Percentiles rank a stretch among this genome's conserved stretches.
phyloP scores from a whole-genome alignment of 2,888 invertebrate genomes.

The Dysmachus trigonus region DNA sequence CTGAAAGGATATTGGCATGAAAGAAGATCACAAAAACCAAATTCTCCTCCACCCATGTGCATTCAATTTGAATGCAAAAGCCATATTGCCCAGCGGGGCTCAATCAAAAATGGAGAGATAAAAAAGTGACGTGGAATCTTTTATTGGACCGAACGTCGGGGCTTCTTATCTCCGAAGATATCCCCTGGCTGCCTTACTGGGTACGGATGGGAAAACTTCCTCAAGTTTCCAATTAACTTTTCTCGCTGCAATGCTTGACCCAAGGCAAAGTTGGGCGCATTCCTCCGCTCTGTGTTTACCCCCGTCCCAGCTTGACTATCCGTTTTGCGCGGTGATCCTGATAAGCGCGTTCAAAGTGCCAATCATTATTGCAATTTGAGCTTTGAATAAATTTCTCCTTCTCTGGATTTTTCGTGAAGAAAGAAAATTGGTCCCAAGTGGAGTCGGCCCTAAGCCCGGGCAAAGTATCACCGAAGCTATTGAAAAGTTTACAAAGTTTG shows the following conservation, averaged over 20 bases:
- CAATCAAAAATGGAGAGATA: background rate
- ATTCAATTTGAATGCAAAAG: background rate
- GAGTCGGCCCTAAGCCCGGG: background rate
- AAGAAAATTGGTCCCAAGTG: background rate
- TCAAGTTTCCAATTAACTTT: conserved; percentile 22
- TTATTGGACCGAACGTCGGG: background rate
- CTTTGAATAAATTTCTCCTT: background rate
- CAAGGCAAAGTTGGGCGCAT: background rate
- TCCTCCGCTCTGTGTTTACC: background rate
- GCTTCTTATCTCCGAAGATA: background rate
- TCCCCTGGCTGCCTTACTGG: background rate
- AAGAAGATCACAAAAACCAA: background rate
- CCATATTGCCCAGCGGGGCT: background rate
- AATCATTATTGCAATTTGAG: background rate
- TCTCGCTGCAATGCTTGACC: background rate
- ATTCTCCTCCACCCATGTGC: background rate
- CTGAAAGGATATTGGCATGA: background rate
- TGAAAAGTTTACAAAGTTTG: background rate
- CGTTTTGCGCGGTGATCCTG: background rate
- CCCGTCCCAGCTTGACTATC: background rate
- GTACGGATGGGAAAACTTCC: background rate
- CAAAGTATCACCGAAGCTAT: background rate
- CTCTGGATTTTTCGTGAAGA: background rate
- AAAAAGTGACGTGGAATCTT: background rate
- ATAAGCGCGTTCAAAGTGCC: background rate